Conservation (phyloP, 2,797 vertebrate genomes). For the Scyliorhinus canicula region DNA sequence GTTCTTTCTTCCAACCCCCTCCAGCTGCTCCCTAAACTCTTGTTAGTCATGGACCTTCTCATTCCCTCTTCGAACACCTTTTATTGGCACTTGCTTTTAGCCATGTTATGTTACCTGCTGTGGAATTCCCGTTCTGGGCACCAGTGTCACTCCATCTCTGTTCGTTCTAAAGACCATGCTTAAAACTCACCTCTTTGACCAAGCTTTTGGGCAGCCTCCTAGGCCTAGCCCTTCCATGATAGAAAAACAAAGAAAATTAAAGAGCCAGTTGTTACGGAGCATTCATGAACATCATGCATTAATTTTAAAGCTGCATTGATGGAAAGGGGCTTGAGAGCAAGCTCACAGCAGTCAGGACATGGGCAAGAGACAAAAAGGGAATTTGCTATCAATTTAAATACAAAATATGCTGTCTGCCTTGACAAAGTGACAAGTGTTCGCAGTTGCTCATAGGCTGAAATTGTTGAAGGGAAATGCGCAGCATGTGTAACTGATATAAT, state of each 20-base stretch:
- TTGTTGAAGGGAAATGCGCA: neutral
- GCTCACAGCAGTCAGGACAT: no score
- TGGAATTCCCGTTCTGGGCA: neutral
- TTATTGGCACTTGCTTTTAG: neutral
- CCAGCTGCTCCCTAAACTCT: neutral
- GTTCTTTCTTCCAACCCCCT: neutral
- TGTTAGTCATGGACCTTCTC: neutral
- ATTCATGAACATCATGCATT: neutral
- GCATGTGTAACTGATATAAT: neutral
- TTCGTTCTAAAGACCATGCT: neutral
- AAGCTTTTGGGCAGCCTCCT: neutral
- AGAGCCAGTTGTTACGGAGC: neutral
- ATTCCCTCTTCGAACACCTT: neutral
- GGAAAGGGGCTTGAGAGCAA: neutral
- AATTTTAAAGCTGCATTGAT: neutral
- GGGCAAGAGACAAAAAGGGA: neutral
- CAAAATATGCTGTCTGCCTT: neutral
- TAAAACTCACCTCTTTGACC: neutral
- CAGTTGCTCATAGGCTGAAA: neutral
- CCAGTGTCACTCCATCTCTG: neutral
- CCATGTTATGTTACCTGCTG: neutral
- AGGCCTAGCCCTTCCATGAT: neutral
- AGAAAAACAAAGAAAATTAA: neutral
- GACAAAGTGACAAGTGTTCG: neutral
- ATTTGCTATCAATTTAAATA: neutral